phyloP scores from a whole-genome alignment of 2,888 invertebrate genomes.

The Sinhomidia bicolor region DNA sequence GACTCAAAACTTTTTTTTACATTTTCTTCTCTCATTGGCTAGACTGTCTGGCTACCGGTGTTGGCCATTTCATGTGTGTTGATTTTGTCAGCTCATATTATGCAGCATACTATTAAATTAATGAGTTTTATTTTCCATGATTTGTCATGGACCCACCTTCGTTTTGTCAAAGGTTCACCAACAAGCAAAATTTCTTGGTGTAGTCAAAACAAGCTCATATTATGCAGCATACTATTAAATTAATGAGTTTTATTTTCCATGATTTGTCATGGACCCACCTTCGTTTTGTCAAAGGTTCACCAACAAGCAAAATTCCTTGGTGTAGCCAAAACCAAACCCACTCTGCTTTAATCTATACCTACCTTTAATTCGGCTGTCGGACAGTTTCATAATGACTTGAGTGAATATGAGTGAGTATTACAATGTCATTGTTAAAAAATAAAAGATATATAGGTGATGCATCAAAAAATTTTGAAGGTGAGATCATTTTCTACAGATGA shows the following conservation, averaged over 20 bases:
- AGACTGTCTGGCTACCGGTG: conserved; percentile 31
- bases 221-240: not conserved
- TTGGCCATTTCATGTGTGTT: not conserved
- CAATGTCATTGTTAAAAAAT: not conserved
- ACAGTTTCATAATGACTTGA: not conserved
- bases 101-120: conserved; percentile 31
- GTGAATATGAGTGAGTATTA: not conserved
- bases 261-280: conserved; percentile 66
- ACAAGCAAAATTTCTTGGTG: not conserved
- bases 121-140: conserved; percentile 61
- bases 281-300: conserved; percentile 37
- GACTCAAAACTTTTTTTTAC: no score
- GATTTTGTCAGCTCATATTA: conserved; percentile 43
- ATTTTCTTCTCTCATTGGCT: no score
- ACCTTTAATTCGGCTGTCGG: not conserved
- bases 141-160: conserved; percentile 66
- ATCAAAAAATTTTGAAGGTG: conserved; percentile 2
- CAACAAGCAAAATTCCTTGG: not conserved
- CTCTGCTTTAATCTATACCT: not conserved
- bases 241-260: conserved; percentile 60
- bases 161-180: conserved; percentile 25
- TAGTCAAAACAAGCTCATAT: not conserved
- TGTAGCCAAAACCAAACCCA: not conserved
- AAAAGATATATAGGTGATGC: not conserved
- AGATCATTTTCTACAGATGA: not conserved